A percentile compares a stretch with the other conserved stretches of the same genome.
Conservation (phyloP, 2,113 vertebrate genomes). For the Mastomys natalensis region DNA sequence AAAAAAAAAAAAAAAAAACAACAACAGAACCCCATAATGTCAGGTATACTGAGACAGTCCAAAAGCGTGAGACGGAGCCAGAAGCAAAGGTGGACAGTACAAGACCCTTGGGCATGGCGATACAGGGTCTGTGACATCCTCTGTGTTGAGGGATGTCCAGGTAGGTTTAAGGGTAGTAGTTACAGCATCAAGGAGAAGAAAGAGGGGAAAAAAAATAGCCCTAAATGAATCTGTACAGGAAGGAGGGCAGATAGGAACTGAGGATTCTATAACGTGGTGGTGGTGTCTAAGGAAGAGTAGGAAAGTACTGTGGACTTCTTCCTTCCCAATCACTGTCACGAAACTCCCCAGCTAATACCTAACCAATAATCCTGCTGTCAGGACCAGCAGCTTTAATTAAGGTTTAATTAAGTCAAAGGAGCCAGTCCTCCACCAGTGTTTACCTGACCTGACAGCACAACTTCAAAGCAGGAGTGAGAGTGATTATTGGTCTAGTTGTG, state of each 20-base stretch:
- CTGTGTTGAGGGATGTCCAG: background rate
- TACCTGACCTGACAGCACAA: slow-evolving; percentile 49
- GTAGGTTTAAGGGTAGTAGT: background rate
- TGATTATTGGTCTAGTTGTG: slow-evolving; percentile 39
- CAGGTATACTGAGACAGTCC: background rate
- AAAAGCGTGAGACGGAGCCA: background rate
- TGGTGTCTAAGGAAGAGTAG: background rate
- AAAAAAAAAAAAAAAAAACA: background rate
- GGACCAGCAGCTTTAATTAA: slow-evolving; percentile 54
- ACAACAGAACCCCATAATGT: background rate
- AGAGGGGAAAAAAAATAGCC: too few relatives aligned
- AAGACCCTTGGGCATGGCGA: background rate
- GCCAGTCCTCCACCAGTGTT: background rate
- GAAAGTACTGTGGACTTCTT: background rate
- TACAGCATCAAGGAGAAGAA: background rate
- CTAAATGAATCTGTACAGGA: background rate
- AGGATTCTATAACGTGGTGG: background rate
- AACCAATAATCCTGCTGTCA: slow-evolving; percentile 14
- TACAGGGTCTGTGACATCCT: background rate
- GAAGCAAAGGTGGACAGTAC: background rate
- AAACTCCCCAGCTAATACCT: background rate
- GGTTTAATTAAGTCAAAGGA: background rate
- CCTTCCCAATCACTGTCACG: background rate
- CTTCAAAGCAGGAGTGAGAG: slow-evolving; percentile 71
- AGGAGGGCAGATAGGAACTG: background rate